Evolutionary conservation across 1,140 invertebrate genomes (phyloP), one percentile per base, ranked within the genome.

Genomic region (Acromyrmex echinatior): DNA sequence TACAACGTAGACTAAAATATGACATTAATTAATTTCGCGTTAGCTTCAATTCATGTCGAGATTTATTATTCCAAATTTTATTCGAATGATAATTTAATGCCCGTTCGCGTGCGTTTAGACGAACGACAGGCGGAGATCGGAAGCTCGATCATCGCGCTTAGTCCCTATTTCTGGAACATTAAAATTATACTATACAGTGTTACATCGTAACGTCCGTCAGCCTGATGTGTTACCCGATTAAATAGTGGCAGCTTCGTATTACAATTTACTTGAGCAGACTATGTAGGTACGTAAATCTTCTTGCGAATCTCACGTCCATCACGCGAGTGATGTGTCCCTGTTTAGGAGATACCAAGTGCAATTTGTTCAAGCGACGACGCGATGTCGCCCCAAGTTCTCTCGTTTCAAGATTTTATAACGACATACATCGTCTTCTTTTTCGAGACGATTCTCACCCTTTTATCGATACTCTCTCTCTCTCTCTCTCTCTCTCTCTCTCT

Each of bases 251-350:
- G 92, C 92, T 92, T 93, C 85, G 85, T 91, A 88, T 93, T 93
- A 93, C 81, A 90, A 93, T 87, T 92, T 93, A 93, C 62, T 93
- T 93, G 92, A 93, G 93, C 93, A 93, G 88, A 92, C 92, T 93
- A 91, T 89, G 60, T 86, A 92, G 76, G 87, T 86, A 80, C 28
- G 85, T 86, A 35, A 25, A 45, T 84, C 56, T 73, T 25, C 31
- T 25, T 25, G 39, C 56, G 39, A 49, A 51, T 62, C 68, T 58
- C 80, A 53, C 63, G 78, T 4, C 31, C 5, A 49, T 45, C 25
- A 21, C 18, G 65, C 66, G n/a, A 70, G 21, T 28, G 25, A 53
- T 21, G 63, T 31, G 49, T 25, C 5, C 31, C 66, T 71, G 58
- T 56, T 39, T 53, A 28, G 16, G 31, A 71, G 49, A 79, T 25